Evolutionary conservation across 1,140 invertebrate species (phyloP).

Genomic region (Drosophila repletoides): DNA sequence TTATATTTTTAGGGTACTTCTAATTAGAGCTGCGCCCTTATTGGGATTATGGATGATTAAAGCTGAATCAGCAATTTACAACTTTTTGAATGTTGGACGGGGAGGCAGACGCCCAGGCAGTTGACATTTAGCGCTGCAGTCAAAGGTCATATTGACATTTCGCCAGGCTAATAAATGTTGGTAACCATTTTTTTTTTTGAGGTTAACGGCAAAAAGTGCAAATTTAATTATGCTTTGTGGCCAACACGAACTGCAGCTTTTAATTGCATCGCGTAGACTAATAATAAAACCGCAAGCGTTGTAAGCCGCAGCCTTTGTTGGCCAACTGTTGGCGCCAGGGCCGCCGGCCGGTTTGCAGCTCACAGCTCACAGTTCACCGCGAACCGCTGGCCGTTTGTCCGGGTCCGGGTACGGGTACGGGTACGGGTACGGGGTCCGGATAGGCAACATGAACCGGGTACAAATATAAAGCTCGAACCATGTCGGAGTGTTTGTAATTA

Average conservation of each 20-base stretch:
- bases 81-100: too few species aligned
- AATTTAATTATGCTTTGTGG: conserved; percentile 47
- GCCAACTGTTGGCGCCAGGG: conserved; percentile 42
- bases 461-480: conserved; percentile 42
- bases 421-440: too few species aligned
- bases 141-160: conserved; percentile 34
- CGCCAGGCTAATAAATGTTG: conserved; percentile 27
- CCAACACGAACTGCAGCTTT: conserved; percentile 25
- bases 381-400: too few species aligned
- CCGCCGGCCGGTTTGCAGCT: neutral
- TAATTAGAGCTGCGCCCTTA: too few species aligned
- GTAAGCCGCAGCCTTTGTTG: conserved; percentile 34
- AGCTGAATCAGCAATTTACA: too few species aligned
- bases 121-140: conserved; percentile 24
- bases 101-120: conserved; percentile 1
- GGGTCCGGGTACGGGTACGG: too few species aligned
- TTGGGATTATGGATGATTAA: too few species aligned
- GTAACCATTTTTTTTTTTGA: conserved; percentile 8
- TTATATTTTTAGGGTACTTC: too few species aligned
- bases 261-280: conserved; percentile 36
- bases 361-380: too few species aligned
- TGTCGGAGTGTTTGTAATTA: conserved; percentile 62
- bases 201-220: conserved; percentile 33
- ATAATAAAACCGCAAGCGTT: conserved; percentile 34
- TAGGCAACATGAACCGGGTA: neutral